Conservation (phyloP, 2,797 vertebrate genomes). For the Tauraco hartlaubi region DNA sequence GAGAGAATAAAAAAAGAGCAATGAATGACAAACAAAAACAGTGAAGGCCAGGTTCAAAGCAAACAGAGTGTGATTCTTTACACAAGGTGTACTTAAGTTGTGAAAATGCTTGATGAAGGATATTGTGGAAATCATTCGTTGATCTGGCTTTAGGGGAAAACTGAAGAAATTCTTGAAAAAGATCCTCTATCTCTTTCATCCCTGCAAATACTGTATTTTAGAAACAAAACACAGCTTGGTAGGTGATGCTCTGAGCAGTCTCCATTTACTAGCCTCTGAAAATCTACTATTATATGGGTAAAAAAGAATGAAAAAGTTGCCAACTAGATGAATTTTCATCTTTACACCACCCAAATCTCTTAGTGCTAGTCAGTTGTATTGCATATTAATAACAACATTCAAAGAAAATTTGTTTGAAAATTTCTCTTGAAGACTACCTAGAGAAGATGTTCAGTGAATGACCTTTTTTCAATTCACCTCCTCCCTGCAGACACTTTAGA, state of each 20-base stretch:
- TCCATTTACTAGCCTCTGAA: not conserved
- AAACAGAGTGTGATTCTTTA: not conserved
- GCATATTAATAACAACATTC: not conserved
- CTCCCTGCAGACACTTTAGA: not conserved
- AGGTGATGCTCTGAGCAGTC: not conserved
- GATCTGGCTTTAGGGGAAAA: not conserved
- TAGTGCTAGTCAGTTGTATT: not conserved
- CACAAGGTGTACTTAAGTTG: not conserved
- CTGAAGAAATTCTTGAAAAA: not conserved
- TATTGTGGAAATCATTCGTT: not conserved
- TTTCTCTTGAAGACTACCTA: not conserved
- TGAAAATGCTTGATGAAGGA: not conserved
- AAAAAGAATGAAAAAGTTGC: not conserved
- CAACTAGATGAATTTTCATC: not conserved
- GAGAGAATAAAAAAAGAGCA: not conserved
- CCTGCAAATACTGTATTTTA: not conserved
- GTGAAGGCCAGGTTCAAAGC: not conserved
- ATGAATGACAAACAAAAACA: not conserved
- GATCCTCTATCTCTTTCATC: not conserved
- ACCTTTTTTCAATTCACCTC: not conserved
- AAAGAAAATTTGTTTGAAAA: not conserved
- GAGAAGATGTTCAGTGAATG: not conserved
- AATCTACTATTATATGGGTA: not conserved
- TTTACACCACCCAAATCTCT: not conserved
- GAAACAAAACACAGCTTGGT: not conserved